Conservation (phyloP, 2,113 vertebrate species). For the Scomber colias region DNA sequence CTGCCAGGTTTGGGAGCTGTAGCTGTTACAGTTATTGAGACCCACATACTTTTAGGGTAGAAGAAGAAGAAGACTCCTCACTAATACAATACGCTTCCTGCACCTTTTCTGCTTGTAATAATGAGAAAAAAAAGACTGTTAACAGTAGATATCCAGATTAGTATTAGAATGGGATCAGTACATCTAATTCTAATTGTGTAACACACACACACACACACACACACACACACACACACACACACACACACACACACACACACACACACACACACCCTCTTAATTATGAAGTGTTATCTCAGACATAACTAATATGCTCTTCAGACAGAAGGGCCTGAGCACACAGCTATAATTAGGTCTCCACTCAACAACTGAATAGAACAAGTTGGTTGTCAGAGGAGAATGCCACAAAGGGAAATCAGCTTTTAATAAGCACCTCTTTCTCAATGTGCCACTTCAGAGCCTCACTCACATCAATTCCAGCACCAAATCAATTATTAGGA, state of each 20-base stretch:
- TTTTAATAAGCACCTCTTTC: constrained; percentile 5
- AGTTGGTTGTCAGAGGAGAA: constrained; percentile 6
- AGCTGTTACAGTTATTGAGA: too few species aligned
- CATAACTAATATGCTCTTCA: constrained; percentile 56
- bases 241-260: constrained; percentile 3
- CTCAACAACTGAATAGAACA: constrained; percentile 11
- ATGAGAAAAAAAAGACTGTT: too few species aligned
- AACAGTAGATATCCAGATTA: too few species aligned
- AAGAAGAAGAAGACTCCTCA: too few species aligned
- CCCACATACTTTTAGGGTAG: too few species aligned
- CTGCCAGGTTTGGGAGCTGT: too few species aligned
- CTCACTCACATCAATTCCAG: not conserved
- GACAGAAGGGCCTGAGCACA: constrained; percentile 35
- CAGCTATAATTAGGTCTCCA: constrained; percentile 54
- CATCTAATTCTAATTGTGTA: constrained; percentile 2
- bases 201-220: constrained; percentile 2
- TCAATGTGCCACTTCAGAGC: not conserved
- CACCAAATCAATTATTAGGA: not conserved
- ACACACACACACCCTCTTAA: constrained; percentile 37
- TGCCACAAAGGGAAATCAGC: constrained; percentile 2
- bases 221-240: constrained; percentile 1
- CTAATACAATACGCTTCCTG: too few species aligned
- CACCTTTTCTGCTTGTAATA: too few species aligned
- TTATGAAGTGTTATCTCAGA: constrained; percentile 60
- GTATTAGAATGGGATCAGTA: too few species aligned